Conservation (phyloP, 2,888 invertebrate species). For the Osmoderma eremita region DNA sequence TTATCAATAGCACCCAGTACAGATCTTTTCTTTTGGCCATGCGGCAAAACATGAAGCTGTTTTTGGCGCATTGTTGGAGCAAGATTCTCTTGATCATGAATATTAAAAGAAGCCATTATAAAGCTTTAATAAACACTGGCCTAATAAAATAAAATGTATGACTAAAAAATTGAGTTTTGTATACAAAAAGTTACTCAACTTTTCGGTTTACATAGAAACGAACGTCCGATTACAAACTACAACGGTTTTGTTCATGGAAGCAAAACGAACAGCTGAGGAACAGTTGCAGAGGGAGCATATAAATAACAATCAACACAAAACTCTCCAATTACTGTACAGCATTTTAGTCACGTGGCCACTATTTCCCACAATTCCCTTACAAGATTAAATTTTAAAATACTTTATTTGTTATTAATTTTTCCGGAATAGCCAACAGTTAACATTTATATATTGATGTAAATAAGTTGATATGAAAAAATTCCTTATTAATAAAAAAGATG, state of each 20-base stretch:
- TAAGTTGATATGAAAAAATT: neutral
- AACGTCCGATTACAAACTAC: slow-evolving; percentile 11
- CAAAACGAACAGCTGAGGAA: slow-evolving; percentile 50
- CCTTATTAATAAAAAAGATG: no score
- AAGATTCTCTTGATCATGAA: slow-evolving; percentile 81
- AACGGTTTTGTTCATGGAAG: slow-evolving; percentile 40
- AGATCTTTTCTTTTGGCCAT: slow-evolving; percentile 69
- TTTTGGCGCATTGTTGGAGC: slow-evolving; percentile 61
- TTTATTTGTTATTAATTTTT: no score
- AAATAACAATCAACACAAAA: slow-evolving; percentile 36
- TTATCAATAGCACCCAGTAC: slow-evolving; percentile 73
- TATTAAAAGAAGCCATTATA: slow-evolving; percentile 78
- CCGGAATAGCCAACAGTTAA: no score
- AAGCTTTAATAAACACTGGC: slow-evolving; percentile 14
- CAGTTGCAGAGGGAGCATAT: slow-evolving; percentile 43
- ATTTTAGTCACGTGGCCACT: slow-evolving; percentile 26
- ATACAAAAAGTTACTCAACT: slow-evolving; percentile 34
- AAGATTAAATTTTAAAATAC: slow-evolving; percentile 1
- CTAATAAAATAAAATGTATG: slow-evolving; percentile 13
- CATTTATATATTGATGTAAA: no score
- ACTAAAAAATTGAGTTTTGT: slow-evolving; percentile 27
- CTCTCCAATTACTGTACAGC: slow-evolving; percentile 26
- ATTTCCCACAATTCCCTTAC: slow-evolving; percentile 17
- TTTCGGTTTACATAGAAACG: slow-evolving; percentile 33
- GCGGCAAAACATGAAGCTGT: slow-evolving; percentile 67